Conservation (phyloP, 2,113 vertebrate genomes). For the Melanotaenia duboulayi region DNA sequence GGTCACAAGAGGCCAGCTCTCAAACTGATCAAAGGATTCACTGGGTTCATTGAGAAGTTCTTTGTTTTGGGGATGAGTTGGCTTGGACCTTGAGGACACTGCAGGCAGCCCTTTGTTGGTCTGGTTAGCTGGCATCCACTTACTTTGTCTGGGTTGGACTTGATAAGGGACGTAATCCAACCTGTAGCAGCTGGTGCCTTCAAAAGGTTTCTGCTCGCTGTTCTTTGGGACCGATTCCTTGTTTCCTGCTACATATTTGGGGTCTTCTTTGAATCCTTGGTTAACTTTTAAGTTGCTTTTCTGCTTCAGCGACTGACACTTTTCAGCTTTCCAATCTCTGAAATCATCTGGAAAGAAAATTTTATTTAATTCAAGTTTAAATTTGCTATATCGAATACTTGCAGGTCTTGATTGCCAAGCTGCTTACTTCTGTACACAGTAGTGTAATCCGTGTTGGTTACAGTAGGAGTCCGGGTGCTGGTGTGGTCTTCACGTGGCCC, state of each 20-base stretch:
- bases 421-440: constrained; percentile 60
- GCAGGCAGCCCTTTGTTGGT: constrained; percentile 36
- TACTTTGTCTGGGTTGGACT: constrained; percentile 50
- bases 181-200: constrained; percentile 78
- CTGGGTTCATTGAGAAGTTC: constrained; percentile 45
- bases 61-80: not conserved
- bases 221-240: not conserved
- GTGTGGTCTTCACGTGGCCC: not conserved
- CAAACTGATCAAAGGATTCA: constrained; percentile 75
- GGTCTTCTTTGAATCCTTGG: constrained; percentile 19
- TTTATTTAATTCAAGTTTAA: not conserved
- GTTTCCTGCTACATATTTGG: not conserved
- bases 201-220: constrained; percentile 54
- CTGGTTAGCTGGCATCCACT: constrained; percentile 44
- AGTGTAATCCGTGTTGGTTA: constrained; percentile 9
- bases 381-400: not conserved
- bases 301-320: constrained; percentile 48
- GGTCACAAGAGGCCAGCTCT: constrained; percentile 65
- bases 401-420: not conserved
- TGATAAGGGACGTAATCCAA: constrained; percentile 70
- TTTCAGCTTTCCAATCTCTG: constrained; percentile 66
- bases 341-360: constrained; percentile 80
- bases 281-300: constrained; percentile 38
- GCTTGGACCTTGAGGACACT: constrained; percentile 50
- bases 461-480: not conserved